Conservation (phyloP, 2,113 vertebrate species). For the Gallinago media region DNA sequence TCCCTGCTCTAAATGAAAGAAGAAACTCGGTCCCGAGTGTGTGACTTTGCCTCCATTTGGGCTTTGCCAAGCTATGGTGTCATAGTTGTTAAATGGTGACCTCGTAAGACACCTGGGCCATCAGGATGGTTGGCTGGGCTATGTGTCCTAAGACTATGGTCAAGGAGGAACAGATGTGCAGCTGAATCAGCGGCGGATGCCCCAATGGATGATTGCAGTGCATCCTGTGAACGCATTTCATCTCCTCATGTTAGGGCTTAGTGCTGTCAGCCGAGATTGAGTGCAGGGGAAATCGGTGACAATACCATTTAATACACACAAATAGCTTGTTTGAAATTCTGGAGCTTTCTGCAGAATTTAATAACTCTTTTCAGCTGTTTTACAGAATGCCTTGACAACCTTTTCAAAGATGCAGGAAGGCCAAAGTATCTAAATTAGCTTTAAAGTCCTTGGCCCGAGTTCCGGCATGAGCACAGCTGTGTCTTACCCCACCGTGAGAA, state of each 20-base stretch:
- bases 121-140: background rate
- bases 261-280: background rate
- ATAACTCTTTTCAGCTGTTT: conserved; percentile 41
- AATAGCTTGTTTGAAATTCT: background rate
- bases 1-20: background rate
- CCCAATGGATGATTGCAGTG: background rate
- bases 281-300: background rate
- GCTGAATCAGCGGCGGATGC: background rate
- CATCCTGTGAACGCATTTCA: background rate
- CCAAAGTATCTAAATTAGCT: background rate
- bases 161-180: background rate
- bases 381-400: background rate
- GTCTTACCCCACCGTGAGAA: conserved; percentile 48
- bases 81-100: accelerated
- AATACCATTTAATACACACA: background rate
- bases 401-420: conserved; percentile 7
- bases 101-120: accelerated
- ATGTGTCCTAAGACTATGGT: background rate
- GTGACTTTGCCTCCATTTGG: background rate
- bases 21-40: accelerated
- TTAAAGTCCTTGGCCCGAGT: conserved; percentile 35
- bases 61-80: background rate
- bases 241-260: background rate
- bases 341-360: conserved; percentile 6
- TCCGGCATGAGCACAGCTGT: conserved; percentile 2